Evolutionary conservation across 2,888 invertebrate species (phyloP).

Genomic region (Amphipyra tragopoginis): DNA sequence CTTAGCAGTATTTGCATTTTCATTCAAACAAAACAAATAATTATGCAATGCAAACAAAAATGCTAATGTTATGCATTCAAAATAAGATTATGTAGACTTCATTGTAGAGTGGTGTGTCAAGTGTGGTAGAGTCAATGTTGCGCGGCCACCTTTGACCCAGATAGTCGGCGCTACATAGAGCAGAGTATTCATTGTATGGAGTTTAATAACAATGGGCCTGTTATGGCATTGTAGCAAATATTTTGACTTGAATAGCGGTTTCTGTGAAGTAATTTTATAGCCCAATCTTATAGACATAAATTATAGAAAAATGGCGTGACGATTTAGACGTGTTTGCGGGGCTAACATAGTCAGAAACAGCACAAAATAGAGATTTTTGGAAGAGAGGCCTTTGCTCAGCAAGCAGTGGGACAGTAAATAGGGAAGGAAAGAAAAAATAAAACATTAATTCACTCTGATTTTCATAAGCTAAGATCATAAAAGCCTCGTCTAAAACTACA

Average conservation of each 20-base stretch:
- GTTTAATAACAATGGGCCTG: constrained; percentile 14
- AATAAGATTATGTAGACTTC: constrained; percentile 32
- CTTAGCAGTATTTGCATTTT: not conserved
- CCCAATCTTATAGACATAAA: no score
- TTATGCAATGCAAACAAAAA: constrained; percentile 4
- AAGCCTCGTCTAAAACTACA: no score
- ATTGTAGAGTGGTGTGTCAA: constrained; percentile 39
- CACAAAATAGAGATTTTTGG: no score
- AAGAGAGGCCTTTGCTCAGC: no score
- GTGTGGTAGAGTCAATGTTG: constrained; percentile 57
- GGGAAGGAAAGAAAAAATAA: no score
- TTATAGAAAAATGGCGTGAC: no score
- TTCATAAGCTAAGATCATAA: no score
- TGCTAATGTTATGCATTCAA: constrained; percentile 18
- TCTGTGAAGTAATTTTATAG: not conserved
- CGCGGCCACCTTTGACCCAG: constrained; percentile 66
- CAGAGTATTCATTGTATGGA: constrained; percentile 9
- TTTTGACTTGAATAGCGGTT: not conserved
- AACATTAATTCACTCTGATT: no score
- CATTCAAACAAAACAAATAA: constrained; percentile 14
- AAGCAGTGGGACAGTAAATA: no score
- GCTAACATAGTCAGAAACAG: no score
- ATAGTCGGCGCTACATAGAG: constrained; percentile 33
- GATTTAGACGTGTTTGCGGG: no score
- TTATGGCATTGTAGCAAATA: constrained; percentile 1